Base-by-base conservation (phyloP, 2,888 invertebrate genomes). In the Bruchidius siliquastri region DNA sequence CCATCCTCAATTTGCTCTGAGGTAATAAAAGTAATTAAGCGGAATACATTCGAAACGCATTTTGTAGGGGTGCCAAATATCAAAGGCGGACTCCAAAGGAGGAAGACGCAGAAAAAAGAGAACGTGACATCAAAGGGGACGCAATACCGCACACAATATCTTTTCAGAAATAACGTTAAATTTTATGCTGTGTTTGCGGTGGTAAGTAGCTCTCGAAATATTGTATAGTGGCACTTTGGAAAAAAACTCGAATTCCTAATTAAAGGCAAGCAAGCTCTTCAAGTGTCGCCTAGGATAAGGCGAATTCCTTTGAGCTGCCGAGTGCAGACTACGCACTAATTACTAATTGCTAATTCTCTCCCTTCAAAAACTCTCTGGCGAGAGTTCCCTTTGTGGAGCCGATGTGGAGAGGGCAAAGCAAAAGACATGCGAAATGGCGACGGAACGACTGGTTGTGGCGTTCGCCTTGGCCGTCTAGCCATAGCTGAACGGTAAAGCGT, bases 261-360 rank as follows among this genome's bases (percentile, higher is more conserved):
- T 78, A 79, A 77, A 78, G 79, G 76, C 74, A 76, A 76, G 74
- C 73, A 74, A 77, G 73, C 74, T 72, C 79, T 79, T 72, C 76
- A 76, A 75, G 74, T 75, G 71, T 75, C 73, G 75, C 74, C 75
- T 72, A 71, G 49, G 13, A 49, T 49, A 49, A 49, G 49, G 49
- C 49, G 49, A 49, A 49, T 49, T 3, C 74, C 80, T 81, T 81
- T 81, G 81, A 81, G 77, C 79, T 81, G 72, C 73, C 74, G 74
- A 76, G 76, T 80, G 80, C 80, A 77, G 80, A 80, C 78, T 76
- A 81, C 80, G 81, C 81, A 81, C 80, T 81, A 81, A 81, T 81
- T 81, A 81, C 79, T 81, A 81, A 81, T 81, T 80, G 79, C 80
- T 80, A 80, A 81, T 81, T 80, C 80, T 79, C 18, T 18, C 49